Evolutionary conservation across 2,797 vertebrate genomes (phyloP).

Genomic region (Notoglanidium macrostoma): DNA sequence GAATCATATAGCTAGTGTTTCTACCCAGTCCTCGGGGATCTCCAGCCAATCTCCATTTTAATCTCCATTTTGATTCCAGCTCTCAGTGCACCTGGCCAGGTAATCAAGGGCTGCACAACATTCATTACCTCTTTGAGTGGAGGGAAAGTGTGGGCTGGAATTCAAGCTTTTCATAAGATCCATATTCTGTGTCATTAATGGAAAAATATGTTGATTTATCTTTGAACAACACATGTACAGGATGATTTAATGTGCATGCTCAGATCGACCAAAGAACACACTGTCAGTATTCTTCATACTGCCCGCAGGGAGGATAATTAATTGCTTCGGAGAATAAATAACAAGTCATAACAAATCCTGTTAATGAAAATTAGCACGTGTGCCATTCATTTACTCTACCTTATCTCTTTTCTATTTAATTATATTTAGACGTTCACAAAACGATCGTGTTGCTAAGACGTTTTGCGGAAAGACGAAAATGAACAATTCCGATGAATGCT

Average conservation of each 20-base stretch:
- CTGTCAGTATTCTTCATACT: neutral
- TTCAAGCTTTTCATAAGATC: neutral
- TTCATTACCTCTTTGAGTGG: neutral
- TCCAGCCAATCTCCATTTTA: conserved; percentile 24
- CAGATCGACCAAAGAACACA: neutral
- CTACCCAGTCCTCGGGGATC: neutral
- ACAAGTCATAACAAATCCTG: conserved; percentile 27
- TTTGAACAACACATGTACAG: neutral
- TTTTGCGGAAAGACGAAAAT: neutral
- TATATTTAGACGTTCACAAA: neutral
- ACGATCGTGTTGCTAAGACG: neutral
- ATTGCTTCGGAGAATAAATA: conserved; percentile 30
- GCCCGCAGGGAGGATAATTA: conserved; percentile 8
- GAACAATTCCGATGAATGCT: neutral
- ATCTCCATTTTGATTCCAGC: conserved; percentile 30
- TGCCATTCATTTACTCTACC: conserved; percentile 2
- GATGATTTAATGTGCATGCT: neutral
- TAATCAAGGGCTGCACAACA: conserved; percentile 3
- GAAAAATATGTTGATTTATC: conserved; percentile 18
- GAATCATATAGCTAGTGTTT: neutral
- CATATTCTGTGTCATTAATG: neutral
- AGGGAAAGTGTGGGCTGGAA: neutral
- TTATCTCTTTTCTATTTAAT: neutral
- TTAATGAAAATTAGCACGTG: conserved; percentile 35
- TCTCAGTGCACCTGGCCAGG: conserved; percentile 25